A percentile compares a stretch with the other conserved stretches of the same genome.
Evolutionary conservation across 1,140 invertebrate species (phyloP).

Genomic region (Drosophila orena): DNA sequence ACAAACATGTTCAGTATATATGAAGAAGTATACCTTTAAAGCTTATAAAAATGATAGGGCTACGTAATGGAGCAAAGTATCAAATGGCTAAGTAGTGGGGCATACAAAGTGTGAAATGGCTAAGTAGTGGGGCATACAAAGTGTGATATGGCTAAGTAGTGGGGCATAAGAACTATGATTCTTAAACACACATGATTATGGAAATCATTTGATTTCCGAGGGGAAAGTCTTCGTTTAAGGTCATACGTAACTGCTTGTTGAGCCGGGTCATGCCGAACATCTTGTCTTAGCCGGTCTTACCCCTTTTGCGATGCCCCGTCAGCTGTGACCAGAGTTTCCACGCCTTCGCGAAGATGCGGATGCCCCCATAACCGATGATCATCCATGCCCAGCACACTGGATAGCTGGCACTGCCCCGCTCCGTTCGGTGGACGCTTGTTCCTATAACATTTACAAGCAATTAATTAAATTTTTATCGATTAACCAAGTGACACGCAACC

Average conservation of each 20-base stretch:
- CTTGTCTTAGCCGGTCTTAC: background rate
- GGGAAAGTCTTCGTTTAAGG: too few species aligned
- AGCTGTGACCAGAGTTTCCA: constrained; percentile 57
- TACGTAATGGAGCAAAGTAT: too few species aligned
- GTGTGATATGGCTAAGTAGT: too few species aligned
- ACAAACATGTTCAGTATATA: too few species aligned
- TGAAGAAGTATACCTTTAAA: too few species aligned
- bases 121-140: too few species aligned
- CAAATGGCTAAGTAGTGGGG: too few species aligned
- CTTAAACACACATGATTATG: too few species aligned
- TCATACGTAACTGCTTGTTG: background rate
- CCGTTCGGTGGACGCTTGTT: constrained; percentile 8
- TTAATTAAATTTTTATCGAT: constrained; percentile 78
- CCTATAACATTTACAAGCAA: constrained; percentile 71
- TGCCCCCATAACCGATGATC: constrained; percentile 9
- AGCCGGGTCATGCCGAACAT: background rate
- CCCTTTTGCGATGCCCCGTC: constrained; percentile 32
- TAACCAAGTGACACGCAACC: constrained; percentile 61
- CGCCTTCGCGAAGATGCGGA: background rate
- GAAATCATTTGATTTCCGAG: background rate
- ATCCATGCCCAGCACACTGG: background rate
- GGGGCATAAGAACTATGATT: too few species aligned
- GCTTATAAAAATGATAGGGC: too few species aligned
- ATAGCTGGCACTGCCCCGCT: background rate
- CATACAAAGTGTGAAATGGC: too few species aligned